These are phyloP conservation scores for Carlito syrichta DNA, from an alignment of 2,113 vertebrate genomes.

Conservation along the genomic window DNA sequence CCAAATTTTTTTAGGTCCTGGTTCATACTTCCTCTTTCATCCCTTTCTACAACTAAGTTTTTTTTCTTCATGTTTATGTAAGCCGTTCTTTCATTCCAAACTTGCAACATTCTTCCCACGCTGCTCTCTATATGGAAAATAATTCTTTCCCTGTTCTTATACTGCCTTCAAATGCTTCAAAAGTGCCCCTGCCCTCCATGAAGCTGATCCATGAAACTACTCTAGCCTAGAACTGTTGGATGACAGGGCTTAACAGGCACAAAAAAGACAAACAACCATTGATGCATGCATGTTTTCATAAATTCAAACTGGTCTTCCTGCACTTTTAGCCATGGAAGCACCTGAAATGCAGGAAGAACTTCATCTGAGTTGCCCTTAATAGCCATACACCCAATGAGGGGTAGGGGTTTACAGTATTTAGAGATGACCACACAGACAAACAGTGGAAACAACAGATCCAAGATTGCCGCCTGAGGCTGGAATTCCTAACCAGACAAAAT, in stretches of 20 bases:
- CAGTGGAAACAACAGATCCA: not conserved
- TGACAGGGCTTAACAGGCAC: not conserved
- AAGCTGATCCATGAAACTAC: not conserved
- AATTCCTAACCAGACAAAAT: not conserved
- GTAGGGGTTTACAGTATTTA: not conserved
- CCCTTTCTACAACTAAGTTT: not conserved
- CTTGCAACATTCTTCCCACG: not conserved
- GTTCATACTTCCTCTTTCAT: not conserved
- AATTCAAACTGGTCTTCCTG: not conserved
- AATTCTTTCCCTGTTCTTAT: not conserved
- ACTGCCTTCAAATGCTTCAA: not conserved
- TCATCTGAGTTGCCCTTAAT: not conserved
- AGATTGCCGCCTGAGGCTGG: not conserved
- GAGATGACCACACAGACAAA: not conserved
- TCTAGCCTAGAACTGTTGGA: not conserved
- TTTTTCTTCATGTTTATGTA: not conserved
- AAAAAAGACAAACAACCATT: not conserved
- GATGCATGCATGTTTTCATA: not conserved
- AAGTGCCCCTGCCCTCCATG: not conserved
- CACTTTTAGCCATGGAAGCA: not conserved
- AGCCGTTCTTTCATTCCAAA: constrained; percentile 11
- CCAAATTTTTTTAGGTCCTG: not conserved
- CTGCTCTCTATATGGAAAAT: not conserved
- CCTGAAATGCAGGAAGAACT: not conserved
- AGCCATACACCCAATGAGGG: not conserved